Evolutionary conservation across 2,888 invertebrate species (phyloP), one percentile per base, ranked within the genome.

Genomic region (Anaspis maculata): DNA sequence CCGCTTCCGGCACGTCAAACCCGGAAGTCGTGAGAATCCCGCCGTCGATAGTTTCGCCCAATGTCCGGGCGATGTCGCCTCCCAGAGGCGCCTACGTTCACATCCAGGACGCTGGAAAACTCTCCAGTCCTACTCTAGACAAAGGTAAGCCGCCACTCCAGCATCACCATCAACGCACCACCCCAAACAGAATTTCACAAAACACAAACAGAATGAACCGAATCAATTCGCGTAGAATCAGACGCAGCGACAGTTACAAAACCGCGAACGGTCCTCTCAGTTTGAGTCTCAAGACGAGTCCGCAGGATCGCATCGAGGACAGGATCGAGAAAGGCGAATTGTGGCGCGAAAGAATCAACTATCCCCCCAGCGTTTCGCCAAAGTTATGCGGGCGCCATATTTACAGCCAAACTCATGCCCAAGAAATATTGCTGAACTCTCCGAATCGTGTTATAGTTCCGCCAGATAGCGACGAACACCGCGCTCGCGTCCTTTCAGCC

Each of bases 211-310:
- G 62, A 36, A 65, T 58, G 48, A 52, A 36, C 19, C 19, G 34
- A 12, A 43, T 41, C n/a, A 39, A 59, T 37, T 28, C 27, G 37
- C 37, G 62, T 53, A 45, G 37, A 42, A 15, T 87, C 27, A 84
- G 83, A 64, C 79, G 88, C 39, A 85, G 84, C 60, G 84, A 88
- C 61, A 88, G 87, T 65, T 88, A 88, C 59, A 77, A 85, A 45
- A 73, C 83, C 62, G 88, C 88, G 10, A 87, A 87, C 64, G 77
- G 76, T 46, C 77, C 78, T 13, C 71, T 78, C 65, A 76, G 75
- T 21, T 5, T 6, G 5, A 5, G 19, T 9, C 5, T 6, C 62
- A 79, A 75, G 58, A 69, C 71, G 45, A 59, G 72, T 26, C 25
- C n/a, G 3, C 6, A 12, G 15, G 34, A 41, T 19, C 43, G 54